Percentiles rank a stretch among this genome's conserved stretches.
These are phyloP conservation scores for Pagetopsis macropterus DNA, from an alignment of 2,797 vertebrate species.

Conservation along the genomic window DNA sequence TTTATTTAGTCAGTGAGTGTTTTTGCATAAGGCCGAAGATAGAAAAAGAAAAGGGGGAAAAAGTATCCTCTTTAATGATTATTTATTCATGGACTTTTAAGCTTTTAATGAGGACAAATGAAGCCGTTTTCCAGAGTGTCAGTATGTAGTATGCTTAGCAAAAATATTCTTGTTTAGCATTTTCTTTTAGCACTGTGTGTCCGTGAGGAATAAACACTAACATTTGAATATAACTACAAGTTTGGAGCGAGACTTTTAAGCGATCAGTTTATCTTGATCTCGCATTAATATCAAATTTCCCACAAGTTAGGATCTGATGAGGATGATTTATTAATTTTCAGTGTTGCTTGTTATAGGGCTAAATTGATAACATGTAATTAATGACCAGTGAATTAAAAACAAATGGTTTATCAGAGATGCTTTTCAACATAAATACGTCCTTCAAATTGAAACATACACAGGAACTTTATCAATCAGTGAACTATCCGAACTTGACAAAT, in stretches of 20 bases:
- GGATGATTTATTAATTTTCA: conserved; percentile 64
- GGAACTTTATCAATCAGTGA: conserved; percentile 56
- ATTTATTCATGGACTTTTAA: conserved; percentile 90
- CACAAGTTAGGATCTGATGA: conserved; percentile 50
- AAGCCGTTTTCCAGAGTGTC: conserved; percentile 85
- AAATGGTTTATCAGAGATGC: not conserved
- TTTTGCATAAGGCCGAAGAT: conserved; percentile 77
- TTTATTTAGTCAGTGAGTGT: conserved; percentile 77
- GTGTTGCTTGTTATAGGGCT: conserved; percentile 41
- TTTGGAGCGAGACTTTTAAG: conserved; percentile 66
- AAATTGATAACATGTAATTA: conserved; percentile 35
- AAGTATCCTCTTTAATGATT: conserved; percentile 82
- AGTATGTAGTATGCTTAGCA: conserved; percentile 84
- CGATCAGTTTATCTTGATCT: conserved; percentile 67
- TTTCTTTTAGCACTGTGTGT: conserved; percentile 72
- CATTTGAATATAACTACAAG: conserved; percentile 77
- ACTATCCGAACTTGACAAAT: conserved; percentile 46
- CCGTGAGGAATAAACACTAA: conserved; percentile 81
- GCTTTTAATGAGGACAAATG: conserved; percentile 90
- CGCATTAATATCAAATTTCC: conserved; percentile 63
- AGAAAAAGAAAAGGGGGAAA: conserved; percentile 55
- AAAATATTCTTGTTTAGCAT: conserved; percentile 85
- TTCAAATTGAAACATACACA: conserved; percentile 24
- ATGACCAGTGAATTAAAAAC: conserved; percentile 11
- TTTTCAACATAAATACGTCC: conserved; percentile 17